Percentiles rank a stretch among this genome's conserved stretches.
Evolutionary conservation across 2,797 vertebrate species (phyloP).

Genomic region (Rhinella marina): DNA sequence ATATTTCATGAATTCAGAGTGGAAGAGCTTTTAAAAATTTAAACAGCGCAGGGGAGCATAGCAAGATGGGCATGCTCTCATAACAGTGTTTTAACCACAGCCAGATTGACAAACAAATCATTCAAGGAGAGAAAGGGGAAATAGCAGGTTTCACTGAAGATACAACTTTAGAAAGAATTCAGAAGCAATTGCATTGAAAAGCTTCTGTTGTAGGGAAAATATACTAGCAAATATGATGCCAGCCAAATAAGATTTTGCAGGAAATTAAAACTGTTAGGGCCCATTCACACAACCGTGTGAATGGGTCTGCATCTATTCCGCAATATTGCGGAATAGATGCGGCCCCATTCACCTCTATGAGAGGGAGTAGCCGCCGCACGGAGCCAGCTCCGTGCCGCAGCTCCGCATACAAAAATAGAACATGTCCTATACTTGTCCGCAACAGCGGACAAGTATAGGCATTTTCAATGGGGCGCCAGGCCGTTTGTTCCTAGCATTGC

Average conservation of each 20-base stretch:
- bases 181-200: not conserved
- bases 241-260: conserved; percentile 19
- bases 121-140: conserved; percentile 1
- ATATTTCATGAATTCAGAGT: conserved; percentile 60
- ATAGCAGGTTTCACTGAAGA: conserved; percentile 21
- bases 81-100: conserved; percentile 48
- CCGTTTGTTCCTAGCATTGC: too few relatives aligned
- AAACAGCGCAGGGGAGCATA: conserved; percentile 48
- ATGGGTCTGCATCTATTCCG: too few relatives aligned
- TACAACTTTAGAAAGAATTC: conserved; percentile 12
- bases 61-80: conserved; percentile 38
- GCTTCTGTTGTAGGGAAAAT: not conserved
- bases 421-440: too few relatives aligned
- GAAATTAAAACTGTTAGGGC: conserved; percentile 19
- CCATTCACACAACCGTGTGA: too few relatives aligned
- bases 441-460: too few relatives aligned
- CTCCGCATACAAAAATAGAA: too few relatives aligned
- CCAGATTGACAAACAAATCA: conserved; percentile 61
- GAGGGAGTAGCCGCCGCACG: too few relatives aligned
- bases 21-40: conserved; percentile 60
- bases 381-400: too few relatives aligned
- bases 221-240: conserved; percentile 11
- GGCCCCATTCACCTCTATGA: too few relatives aligned
- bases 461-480: too few relatives aligned
- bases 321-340: too few relatives aligned